Evolutionary conservation across 2,888 invertebrate genomes (phyloP).

Genomic region (Pristionchus fissidentatus): DNA sequence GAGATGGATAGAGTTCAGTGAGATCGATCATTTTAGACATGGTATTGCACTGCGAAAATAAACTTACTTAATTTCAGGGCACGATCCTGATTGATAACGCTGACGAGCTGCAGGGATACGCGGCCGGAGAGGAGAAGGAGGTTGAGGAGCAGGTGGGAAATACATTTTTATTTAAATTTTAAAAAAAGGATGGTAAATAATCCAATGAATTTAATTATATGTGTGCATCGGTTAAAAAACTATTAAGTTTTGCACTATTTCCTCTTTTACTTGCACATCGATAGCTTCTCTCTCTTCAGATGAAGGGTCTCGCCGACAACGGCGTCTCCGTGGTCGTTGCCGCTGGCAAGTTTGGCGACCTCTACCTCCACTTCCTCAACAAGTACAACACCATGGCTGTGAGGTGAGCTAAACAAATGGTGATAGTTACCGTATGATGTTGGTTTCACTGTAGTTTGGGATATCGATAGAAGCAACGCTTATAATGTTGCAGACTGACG

Average conservation of each 20-base stretch:
- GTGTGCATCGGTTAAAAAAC: too few relatives aligned
- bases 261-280: too few relatives aligned
- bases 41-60: background rate
- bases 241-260: too few relatives aligned
- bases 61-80: conserved; percentile 77
- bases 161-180: too few relatives aligned
- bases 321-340: conserved; percentile 90
- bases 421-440: too few relatives aligned
- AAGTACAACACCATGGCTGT: conserved; percentile 96
- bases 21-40: background rate
- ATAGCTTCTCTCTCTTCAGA: conserved; percentile 58
- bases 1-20: too few relatives aligned
- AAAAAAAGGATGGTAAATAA: too few relatives aligned
- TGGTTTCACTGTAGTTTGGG: too few relatives aligned
- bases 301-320: conserved; percentile 86
- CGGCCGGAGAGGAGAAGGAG: conserved; percentile 92
- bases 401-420: too few relatives aligned
- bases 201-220: too few relatives aligned
- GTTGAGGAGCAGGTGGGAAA: conserved; percentile 83
- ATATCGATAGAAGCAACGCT: background rate
- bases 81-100: conserved; percentile 91
- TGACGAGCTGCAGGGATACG: conserved; percentile 93
- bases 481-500: conserved; percentile 81
- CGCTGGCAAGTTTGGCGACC: conserved; percentile 97
- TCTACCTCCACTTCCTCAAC: conserved; percentile 96